Conservation (phyloP, 2,888 invertebrate genomes). For the Tillus elongatus region DNA sequence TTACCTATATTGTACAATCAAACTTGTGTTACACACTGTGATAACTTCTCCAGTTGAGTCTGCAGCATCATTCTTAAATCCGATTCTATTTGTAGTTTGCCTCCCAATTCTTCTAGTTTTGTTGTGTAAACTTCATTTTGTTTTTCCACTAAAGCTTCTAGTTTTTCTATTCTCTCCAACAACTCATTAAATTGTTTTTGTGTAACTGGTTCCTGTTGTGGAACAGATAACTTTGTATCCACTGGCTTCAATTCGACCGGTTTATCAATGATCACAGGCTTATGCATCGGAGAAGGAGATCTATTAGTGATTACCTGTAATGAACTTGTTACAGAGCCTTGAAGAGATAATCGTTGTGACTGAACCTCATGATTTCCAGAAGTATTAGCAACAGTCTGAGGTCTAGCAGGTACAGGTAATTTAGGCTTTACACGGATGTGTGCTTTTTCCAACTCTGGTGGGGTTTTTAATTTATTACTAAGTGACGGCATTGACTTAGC, state of each 20-base stretch:
- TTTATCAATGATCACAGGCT: not conserved
- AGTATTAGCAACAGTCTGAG: constrained; percentile 4
- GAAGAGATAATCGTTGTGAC: constrained; percentile 7
- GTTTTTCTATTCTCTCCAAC: constrained; percentile 44
- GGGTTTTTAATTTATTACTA: constrained; percentile 8
- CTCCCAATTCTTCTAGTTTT: constrained; percentile 55
- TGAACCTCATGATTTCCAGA: constrained; percentile 3
- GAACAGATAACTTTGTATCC: constrained; percentile 5
- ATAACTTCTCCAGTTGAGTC: constrained; percentile 58
- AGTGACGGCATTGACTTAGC: constrained; percentile 11
- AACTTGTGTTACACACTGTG: constrained; percentile 63
- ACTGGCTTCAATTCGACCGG: not conserved
- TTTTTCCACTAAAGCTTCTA: constrained; percentile 51
- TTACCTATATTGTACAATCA: no score
- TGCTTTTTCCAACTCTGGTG: constrained; percentile 11
- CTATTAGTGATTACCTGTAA: not conserved
- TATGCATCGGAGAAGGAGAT: constrained; percentile 2
- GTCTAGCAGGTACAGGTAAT: constrained; percentile 9
- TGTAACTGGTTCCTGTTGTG: constrained; percentile 20
- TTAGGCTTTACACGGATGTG: constrained; percentile 11
- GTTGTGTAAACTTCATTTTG: constrained; percentile 50
- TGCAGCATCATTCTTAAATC: constrained; percentile 57
- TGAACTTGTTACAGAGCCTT: constrained; percentile 7
- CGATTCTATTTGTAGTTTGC: constrained; percentile 52
- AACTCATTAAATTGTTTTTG: constrained; percentile 35